These are phyloP conservation scores for Pantelozetes paolii DNA, from an alignment of 2,888 invertebrate genomes.

Conservation along the genomic window DNA sequence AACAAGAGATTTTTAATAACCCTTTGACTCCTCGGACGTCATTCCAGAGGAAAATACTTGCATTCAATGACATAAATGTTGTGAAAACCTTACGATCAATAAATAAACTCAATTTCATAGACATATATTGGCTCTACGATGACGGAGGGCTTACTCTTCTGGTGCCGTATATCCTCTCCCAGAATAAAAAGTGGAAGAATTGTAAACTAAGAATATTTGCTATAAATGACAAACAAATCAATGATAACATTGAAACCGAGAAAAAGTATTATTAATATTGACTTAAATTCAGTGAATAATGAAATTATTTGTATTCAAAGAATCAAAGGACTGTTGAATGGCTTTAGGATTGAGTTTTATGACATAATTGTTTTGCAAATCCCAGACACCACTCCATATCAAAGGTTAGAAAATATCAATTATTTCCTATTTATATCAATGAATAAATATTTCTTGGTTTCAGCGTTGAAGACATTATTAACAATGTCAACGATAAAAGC, in stretches of 20 bases:
- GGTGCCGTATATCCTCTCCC: slow-evolving; percentile 54
- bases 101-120: no score
- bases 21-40: no score
- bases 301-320: background rate
- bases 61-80: no score
- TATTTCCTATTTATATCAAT: background rate
- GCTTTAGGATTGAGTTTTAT: slow-evolving; percentile 92
- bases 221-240: slow-evolving; percentile 67
- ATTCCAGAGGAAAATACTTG: no score
- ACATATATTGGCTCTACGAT: slow-evolving; percentile 97
- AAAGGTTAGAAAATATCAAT: background rate
- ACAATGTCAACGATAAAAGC: no score
- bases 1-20: no score
- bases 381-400: no score
- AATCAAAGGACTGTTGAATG: slow-evolving; percentile 91
- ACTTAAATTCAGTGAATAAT: background rate
- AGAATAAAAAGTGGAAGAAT: slow-evolving; percentile 51
- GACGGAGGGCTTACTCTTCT: slow-evolving; percentile 68
- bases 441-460: no score
- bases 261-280: background rate
- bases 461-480: no score
- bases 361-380: no score
- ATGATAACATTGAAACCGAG: background rate
- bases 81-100: slow-evolving; percentile 70
- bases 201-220: slow-evolving; percentile 56